Evolutionary conservation across 2,888 invertebrate species (phyloP).

Genomic region (Drosophila mimica): DNA sequence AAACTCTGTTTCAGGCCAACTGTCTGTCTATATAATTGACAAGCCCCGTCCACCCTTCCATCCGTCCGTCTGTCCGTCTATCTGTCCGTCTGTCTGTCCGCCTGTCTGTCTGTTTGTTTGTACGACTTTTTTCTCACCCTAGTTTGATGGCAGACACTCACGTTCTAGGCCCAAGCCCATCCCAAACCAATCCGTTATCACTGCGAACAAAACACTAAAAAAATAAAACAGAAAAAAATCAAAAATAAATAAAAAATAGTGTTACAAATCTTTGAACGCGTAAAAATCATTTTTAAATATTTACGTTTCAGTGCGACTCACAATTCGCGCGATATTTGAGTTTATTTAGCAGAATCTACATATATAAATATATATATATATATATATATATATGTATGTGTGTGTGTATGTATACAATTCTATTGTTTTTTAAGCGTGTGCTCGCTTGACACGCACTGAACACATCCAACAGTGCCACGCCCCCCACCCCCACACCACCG

Average conservation of each 20-base stretch:
- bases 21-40: conserved; percentile 72
- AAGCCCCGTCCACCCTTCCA: conserved; percentile 19
- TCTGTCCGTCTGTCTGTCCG: conserved; percentile 5
- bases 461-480: conserved; percentile 34
- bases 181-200: conserved; percentile 74
- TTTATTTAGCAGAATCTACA: conserved; percentile 8
- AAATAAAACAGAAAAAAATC: conserved; percentile 14
- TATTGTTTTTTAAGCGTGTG: conserved; percentile 25
- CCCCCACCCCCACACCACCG: background rate
- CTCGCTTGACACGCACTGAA: conserved; percentile 75
- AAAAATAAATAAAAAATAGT: conserved; percentile 42
- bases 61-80: conserved; percentile 1
- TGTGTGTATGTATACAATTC: conserved; percentile 1
- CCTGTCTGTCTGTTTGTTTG: conserved; percentile 72
- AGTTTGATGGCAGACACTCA: conserved; percentile 61
- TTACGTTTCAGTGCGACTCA: conserved; percentile 66
- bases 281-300: conserved; percentile 73
- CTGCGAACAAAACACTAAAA: conserved; percentile 31
- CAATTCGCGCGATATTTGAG: conserved; percentile 43
- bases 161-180: conserved; percentile 47
- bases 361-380: background rate
- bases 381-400: background rate
- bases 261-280: conserved; percentile 62
- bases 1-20: conserved; percentile 57
- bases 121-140: conserved; percentile 75